Evolutionary conservation across 2,888 invertebrate genomes (phyloP).

Genomic region (Lagria hirta): DNA sequence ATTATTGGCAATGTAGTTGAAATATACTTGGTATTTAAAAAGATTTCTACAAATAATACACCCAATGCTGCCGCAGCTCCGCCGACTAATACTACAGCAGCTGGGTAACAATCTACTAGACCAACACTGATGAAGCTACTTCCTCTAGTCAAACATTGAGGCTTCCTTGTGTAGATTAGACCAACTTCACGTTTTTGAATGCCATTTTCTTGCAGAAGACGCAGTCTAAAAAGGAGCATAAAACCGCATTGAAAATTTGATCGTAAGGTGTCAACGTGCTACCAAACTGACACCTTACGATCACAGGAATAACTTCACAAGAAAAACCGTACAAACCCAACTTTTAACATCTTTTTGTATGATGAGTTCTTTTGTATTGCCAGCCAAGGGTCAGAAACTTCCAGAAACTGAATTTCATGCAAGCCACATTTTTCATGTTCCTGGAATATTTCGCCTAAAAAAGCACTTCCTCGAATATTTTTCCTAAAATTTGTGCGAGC

Average conservation of each 20-base stretch:
- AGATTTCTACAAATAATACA: constrained; percentile 37
- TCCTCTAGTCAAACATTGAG: constrained; percentile 60
- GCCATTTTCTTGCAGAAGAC: constrained; percentile 62
- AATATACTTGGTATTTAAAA: constrained; percentile 11
- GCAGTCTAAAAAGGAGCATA: constrained; percentile 49
- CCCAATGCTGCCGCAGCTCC: constrained; percentile 36
- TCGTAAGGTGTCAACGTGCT: constrained; percentile 2
- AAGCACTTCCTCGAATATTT: constrained; percentile 28
- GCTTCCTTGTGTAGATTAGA: constrained; percentile 61
- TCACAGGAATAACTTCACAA: not conserved
- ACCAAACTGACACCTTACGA: not conserved
- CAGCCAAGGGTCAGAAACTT: constrained; percentile 64
- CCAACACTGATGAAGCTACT: constrained; percentile 64
- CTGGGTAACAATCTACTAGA: constrained; percentile 61
- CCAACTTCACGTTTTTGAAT: constrained; percentile 59
- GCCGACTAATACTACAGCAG: constrained; percentile 45
- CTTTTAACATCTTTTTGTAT: constrained; percentile 63
- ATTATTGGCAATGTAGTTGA: too few species aligned
- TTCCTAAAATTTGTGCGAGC: constrained; percentile 28
- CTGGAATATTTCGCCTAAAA: constrained; percentile 66
- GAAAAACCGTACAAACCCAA: constrained; percentile 54
- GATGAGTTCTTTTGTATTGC: constrained; percentile 63
- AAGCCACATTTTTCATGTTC: constrained; percentile 73
- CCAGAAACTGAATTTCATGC: constrained; percentile 62
- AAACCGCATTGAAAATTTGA: constrained; percentile 2